Conservation (phyloP, 2,113 vertebrate species). For the Thamnaconus septentrionalis region DNA sequence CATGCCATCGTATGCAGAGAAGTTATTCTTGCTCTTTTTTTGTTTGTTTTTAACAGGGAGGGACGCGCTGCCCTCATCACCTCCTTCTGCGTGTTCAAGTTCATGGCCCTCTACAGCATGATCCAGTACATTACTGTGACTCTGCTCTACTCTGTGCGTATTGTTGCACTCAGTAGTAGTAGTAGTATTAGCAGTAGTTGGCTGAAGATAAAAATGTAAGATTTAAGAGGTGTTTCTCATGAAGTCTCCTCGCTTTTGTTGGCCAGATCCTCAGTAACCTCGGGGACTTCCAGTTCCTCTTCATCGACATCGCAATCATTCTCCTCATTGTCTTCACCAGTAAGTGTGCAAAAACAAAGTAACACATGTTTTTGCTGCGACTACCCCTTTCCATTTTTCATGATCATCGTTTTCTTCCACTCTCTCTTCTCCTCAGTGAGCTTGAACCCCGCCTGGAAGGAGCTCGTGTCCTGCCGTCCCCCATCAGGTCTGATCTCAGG, state of each 20-base stretch:
- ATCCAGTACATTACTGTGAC: constrained; percentile 98
- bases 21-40: background rate
- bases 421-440: constrained; percentile 82
- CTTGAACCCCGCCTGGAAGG: constrained; percentile 94
- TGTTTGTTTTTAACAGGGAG: constrained; percentile 81
- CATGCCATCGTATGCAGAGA: too few relatives aligned
- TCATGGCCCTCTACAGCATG: constrained; percentile 98
- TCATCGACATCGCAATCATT: constrained; percentile 97
- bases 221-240: background rate
- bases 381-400: background rate
- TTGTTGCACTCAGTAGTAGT: background rate
- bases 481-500: constrained; percentile 94
- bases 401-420: background rate
- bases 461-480: constrained; percentile 87
- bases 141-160: constrained; percentile 93
- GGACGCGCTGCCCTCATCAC: constrained; percentile 96
- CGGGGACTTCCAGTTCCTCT: constrained; percentile 98
- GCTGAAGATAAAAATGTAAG: background rate
- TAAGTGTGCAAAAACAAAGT: constrained; percentile 73
- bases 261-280: constrained; percentile 92
- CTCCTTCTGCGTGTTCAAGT: constrained; percentile 99
- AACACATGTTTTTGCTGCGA: background rate
- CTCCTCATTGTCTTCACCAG: constrained; percentile 95
- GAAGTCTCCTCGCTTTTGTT: background rate
- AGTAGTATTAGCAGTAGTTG: too few relatives aligned